Evolutionary conservation across 2,888 invertebrate genomes (phyloP).

Genomic region (Bugula neritina): DNA sequence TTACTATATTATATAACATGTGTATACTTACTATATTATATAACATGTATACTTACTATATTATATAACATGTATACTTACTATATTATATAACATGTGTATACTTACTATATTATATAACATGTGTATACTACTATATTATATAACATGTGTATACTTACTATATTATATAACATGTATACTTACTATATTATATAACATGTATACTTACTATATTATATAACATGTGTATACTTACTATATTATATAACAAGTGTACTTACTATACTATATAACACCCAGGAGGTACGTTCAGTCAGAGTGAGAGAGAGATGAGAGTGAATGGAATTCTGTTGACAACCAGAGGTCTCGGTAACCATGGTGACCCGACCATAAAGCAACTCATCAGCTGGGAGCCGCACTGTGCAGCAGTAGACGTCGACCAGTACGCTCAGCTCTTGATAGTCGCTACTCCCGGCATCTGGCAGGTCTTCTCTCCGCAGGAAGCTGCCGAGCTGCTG

Average conservation of each 20-base stretch:
- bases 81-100: no score
- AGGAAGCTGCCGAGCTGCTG: slow-evolving; percentile 36
- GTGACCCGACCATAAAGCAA: slow-evolving; percentile 44
- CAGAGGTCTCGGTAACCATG: slow-evolving; percentile 52
- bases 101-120: not conserved
- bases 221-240: not conserved
- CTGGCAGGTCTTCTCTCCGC: slow-evolving; percentile 48
- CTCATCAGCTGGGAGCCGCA: slow-evolving; percentile 43
- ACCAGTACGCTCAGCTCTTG: slow-evolving; percentile 48
- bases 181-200: not conserved
- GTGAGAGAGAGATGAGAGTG: slow-evolving; percentile 40
- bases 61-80: no score
- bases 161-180: not conserved
- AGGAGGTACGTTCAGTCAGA: slow-evolving; percentile 47
- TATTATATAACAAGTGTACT: not conserved
- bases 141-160: not conserved
- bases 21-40: no score
- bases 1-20: not conserved
- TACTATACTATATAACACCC: not conserved
- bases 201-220: not conserved
- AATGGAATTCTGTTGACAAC: slow-evolving; percentile 49
- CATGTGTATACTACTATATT: not conserved
- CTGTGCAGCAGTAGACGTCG: slow-evolving; percentile 40
- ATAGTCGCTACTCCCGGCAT: slow-evolving; percentile 47
- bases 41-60: no score